phyloP scores from a whole-genome alignment of 2,113 vertebrate species.

The Nothocercus nigrocapillus region DNA sequence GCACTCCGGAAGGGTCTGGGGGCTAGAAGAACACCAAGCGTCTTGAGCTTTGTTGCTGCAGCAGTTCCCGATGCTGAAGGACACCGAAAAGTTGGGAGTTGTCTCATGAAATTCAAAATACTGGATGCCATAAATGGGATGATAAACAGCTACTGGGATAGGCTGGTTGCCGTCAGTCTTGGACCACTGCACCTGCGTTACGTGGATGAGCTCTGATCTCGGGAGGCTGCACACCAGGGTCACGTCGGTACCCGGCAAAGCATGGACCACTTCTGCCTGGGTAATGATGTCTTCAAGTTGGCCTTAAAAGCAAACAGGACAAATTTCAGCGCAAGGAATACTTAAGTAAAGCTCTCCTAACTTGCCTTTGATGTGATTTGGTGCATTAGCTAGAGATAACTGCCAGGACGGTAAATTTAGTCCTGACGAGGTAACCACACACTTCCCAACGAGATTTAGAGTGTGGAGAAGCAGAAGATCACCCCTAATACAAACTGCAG shows the following conservation, averaged over 20 bases:
- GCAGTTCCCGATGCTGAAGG: neutral
- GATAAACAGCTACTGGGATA: conserved; percentile 50
- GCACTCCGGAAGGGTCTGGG: neutral
- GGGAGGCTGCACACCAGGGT: conserved; percentile 51
- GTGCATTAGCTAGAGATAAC: neutral
- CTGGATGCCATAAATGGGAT: conserved; percentile 32
- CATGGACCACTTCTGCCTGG: neutral
- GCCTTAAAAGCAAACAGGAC: conserved; percentile 45
- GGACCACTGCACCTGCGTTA: conserved; percentile 73
- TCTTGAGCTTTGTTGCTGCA: neutral
- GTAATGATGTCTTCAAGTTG: neutral
- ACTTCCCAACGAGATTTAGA: neutral
- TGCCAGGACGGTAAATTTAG: neutral
- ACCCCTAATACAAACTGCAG: neutral
- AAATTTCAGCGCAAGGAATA: neutral
- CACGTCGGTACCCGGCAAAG: conserved; percentile 33
- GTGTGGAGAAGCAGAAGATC: neutral
- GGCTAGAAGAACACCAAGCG: neutral
- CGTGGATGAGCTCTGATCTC: neutral
- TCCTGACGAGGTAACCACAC: neutral
- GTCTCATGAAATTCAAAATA: neutral
- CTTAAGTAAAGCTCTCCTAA: neutral
- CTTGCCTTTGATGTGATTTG: neutral
- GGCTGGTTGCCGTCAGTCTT: neutral
- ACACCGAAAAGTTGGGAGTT: conserved; percentile 24